phyloP scores from a whole-genome alignment of 1,140 invertebrate genomes.

The Drosophila ogumai region DNA sequence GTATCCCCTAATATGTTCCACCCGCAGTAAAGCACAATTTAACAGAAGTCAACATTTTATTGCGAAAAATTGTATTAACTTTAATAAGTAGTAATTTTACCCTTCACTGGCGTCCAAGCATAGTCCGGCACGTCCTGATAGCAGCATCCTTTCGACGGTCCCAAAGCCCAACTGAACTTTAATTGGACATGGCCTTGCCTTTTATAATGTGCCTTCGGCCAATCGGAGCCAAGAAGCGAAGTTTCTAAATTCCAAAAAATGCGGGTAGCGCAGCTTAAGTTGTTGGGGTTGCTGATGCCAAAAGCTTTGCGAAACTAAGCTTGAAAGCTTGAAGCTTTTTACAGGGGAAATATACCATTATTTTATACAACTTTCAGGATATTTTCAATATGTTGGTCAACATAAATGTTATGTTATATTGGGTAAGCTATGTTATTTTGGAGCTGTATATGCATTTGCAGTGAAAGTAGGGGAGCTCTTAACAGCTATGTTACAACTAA shows the following conservation, averaged over 20 bases:
- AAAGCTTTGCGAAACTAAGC: conserved; percentile 32
- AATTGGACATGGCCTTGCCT: conserved; percentile 58
- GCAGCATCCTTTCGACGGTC: conserved; percentile 20
- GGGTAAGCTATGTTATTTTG: not conserved
- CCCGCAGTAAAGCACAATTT: conserved; percentile 11
- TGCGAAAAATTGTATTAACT: not conserved
- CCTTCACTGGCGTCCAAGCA: not conserved
- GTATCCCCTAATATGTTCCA: not conserved
- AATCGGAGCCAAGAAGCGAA: conserved; percentile 48
- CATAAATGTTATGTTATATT: not conserved
- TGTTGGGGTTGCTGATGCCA: conserved; percentile 8
- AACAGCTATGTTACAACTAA: not conserved
- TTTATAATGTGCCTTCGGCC: conserved; percentile 62
- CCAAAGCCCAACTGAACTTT: conserved; percentile 57
- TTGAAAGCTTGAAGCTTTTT: conserved; percentile 53
- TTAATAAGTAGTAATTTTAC: not conserved
- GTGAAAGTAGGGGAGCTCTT: conserved; percentile 1
- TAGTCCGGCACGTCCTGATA: not conserved
- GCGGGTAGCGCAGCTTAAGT: conserved; percentile 15
- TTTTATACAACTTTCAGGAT: conserved; percentile 23
- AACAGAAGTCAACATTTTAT: conserved; percentile 12
- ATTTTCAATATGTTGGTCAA: conserved; percentile 14
- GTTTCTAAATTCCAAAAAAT: conserved; percentile 44
- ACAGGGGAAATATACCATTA: conserved; percentile 55
- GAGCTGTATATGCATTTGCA: not conserved